Evolutionary conservation across 2,888 invertebrate species (phyloP).

Genomic region (Andricus quercusramuli): DNA sequence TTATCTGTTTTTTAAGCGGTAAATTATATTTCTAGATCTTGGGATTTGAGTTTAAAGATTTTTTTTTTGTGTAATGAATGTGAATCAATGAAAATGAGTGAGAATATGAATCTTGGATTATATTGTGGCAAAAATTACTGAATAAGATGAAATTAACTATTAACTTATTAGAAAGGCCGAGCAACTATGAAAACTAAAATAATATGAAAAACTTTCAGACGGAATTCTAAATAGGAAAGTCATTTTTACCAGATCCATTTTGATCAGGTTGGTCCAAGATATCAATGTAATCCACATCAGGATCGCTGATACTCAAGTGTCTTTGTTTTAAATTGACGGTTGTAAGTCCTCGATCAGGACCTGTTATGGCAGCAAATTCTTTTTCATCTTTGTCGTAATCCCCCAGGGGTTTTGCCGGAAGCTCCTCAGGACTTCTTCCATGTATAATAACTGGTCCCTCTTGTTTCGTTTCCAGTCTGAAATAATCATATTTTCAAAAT

Average conservation of each 20-base stretch:
- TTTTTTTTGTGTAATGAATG: neutral
- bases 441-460: constrained; percentile 83
- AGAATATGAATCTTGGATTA: neutral
- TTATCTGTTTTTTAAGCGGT: constrained; percentile 59
- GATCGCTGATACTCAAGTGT: constrained; percentile 84
- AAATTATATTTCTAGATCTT: constrained; percentile 41
- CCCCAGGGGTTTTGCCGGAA: constrained; percentile 83
- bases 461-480: constrained; percentile 74
- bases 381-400: constrained; percentile 80
- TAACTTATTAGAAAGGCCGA: no score
- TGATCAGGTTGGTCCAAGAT: constrained; percentile 78
- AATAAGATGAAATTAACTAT: no score
- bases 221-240: neutral
- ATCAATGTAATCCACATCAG: constrained; percentile 88
- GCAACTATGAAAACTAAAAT: neutral
- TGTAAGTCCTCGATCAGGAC: constrained; percentile 90
- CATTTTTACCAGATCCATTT: constrained; percentile 66
- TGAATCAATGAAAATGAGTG: neutral
- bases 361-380: constrained; percentile 87
- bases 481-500: constrained; percentile 31
- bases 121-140: neutral
- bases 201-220: neutral
- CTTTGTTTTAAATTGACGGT: constrained; percentile 85
- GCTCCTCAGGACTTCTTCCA: constrained; percentile 86
- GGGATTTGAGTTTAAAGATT: neutral